Percentiles rank a stretch among this genome's conserved stretches.
These are phyloP conservation scores for Heliconius ismenius DNA, from an alignment of 2,888 invertebrate species.

Conservation along the genomic window DNA sequence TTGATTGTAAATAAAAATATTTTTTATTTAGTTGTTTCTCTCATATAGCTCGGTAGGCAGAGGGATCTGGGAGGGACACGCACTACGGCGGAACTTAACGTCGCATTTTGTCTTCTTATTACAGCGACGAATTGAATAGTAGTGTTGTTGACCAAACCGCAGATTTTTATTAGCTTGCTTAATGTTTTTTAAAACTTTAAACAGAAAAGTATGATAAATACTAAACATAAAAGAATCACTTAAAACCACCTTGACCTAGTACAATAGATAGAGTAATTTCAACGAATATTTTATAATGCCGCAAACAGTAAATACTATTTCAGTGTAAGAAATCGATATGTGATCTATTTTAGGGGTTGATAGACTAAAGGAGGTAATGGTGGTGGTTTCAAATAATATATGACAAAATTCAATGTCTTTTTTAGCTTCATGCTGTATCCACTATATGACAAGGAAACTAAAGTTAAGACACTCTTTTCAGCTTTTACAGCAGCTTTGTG, in stretches of 20 bases:
- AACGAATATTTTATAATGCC: constrained; percentile 9
- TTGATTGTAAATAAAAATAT: too few relatives aligned
- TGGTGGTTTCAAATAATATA: too few relatives aligned
- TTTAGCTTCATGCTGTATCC: background rate
- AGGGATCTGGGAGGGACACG: too few relatives aligned
- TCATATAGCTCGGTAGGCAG: too few relatives aligned
- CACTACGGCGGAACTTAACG: background rate
- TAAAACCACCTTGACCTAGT: background rate
- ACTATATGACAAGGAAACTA: background rate
- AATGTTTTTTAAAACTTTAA: too few relatives aligned
- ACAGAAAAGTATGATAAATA: too few relatives aligned
- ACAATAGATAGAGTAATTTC: background rate
- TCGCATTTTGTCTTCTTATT: background rate
- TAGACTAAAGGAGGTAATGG: too few relatives aligned
- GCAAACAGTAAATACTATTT: constrained; percentile 5
- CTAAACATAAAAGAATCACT: background rate
- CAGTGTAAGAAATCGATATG: constrained; percentile 15
- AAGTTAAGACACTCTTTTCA: background rate
- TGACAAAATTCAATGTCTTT: too few relatives aligned
- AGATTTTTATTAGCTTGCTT: too few relatives aligned
- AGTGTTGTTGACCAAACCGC: too few relatives aligned
- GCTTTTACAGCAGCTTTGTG: background rate
- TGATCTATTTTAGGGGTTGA: background rate
- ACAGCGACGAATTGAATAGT: too few relatives aligned
- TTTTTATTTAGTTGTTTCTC: too few relatives aligned